A percentile compares a stretch with the other conserved stretches of the same genome.
These are phyloP conservation scores for Lepetodrilus schrolli DNA, from an alignment of 2,888 invertebrate species.

Conservation along the genomic window DNA sequence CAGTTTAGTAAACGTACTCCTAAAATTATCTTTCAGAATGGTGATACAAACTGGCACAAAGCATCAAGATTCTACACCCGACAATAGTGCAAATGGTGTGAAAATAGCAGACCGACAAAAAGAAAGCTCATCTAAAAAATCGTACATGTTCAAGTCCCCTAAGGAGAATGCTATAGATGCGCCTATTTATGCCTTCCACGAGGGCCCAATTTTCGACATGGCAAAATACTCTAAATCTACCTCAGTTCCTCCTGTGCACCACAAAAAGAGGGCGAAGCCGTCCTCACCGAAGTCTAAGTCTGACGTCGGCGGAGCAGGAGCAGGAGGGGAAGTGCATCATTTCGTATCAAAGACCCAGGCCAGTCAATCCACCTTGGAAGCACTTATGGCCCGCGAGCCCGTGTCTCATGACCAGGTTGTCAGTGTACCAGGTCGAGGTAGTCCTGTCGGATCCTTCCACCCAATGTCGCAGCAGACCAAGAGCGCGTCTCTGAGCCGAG, in stretches of 20 bases:
- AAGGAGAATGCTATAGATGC: background rate
- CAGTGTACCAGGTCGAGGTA: background rate
- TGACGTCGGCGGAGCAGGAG: background rate
- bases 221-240: background rate
- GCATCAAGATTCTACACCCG: background rate
- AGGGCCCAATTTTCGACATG: background rate
- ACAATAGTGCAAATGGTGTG: background rate
- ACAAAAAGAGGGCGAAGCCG: background rate
- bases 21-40: background rate
- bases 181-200: background rate
- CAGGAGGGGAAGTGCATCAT: too few relatives aligned
- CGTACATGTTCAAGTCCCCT: background rate
- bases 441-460: background rate
- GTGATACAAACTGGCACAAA: background rate
- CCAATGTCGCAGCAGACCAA: constrained; percentile 32
- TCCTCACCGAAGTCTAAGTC: background rate
- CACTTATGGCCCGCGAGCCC: background rate
- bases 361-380: constrained; percentile 25
- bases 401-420: background rate
- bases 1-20: too few relatives aligned
- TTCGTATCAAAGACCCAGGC: background rate
- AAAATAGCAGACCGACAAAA: background rate
- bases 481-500: constrained; percentile 43
- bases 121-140: background rate
- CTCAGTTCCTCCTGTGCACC: too few relatives aligned